Percentiles rank a stretch among this genome's conserved stretches.
Evolutionary conservation across 1,140 invertebrate species (phyloP).

Genomic region (Stenopsyche tienmushanensis): DNA sequence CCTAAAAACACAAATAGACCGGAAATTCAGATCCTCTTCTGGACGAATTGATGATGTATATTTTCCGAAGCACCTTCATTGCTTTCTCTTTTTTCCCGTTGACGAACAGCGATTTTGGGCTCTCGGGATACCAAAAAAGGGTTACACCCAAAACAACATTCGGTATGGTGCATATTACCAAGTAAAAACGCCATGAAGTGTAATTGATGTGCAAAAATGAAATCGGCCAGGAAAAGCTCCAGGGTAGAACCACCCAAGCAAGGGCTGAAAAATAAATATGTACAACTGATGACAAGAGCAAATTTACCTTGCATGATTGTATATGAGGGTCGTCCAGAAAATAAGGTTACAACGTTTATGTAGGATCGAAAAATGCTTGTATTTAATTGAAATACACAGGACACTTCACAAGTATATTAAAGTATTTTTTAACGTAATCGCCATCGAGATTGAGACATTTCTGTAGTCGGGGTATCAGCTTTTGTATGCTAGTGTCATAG

Average conservation of each 20-base stretch:
- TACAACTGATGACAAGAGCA: too few relatives aligned
- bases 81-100: conserved; percentile 61
- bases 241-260: conserved; percentile 65
- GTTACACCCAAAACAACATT: conserved; percentile 56
- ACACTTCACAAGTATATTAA: too few relatives aligned
- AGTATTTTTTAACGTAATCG: too few relatives aligned
- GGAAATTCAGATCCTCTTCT: conserved; percentile 27
- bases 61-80: conserved; percentile 59
- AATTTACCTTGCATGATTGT: too few relatives aligned
- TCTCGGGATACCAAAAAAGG: conserved; percentile 66
- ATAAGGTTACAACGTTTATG: too few relatives aligned
- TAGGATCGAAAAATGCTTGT: too few relatives aligned
- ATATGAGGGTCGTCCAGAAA: too few relatives aligned
- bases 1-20: conserved; percentile 39
- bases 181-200: conserved; percentile 65
- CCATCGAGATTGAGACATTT: too few relatives aligned
- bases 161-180: conserved; percentile 59
- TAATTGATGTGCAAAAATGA: conserved; percentile 49
- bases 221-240: conserved; percentile 49
- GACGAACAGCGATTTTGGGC: conserved; percentile 70
- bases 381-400: too few relatives aligned
- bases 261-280: conserved; percentile 51
- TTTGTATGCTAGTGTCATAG: too few relatives aligned
- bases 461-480: too few relatives aligned
- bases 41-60: conserved; percentile 56